phyloP scores from a whole-genome alignment of 2,797 vertebrate species.

The Dendrocincla tyrannina region DNA sequence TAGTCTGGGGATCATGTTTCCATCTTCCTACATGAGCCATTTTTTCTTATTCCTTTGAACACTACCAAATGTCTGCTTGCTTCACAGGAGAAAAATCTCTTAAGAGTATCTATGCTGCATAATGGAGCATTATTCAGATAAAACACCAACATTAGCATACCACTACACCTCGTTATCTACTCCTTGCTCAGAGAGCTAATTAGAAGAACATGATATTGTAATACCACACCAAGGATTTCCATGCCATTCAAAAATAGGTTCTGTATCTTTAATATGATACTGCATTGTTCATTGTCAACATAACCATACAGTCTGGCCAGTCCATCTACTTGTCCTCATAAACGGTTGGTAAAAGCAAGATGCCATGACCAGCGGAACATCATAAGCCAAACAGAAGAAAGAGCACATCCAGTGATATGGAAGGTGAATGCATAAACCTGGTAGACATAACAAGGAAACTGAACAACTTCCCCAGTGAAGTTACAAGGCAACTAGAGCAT shows the following conservation, averaged over 20 bases:
- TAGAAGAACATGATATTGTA: not conserved
- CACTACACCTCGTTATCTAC: not conserved
- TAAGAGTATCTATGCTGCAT: not conserved
- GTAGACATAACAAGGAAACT: not conserved
- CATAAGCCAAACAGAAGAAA: not conserved
- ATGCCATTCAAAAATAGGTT: not conserved
- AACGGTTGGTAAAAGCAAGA: not conserved
- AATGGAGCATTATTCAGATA: not conserved
- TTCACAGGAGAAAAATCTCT: not conserved
- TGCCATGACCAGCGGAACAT: not conserved
- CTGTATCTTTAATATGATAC: not conserved
- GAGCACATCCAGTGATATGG: fast-evolving
- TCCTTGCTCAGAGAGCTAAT: not conserved
- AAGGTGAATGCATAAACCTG: not conserved
- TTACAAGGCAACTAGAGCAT: not conserved
- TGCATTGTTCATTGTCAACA: not conserved
- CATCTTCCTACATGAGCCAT: not conserved
- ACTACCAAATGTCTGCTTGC: not conserved
- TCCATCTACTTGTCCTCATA: not conserved
- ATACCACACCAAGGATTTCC: not conserved
- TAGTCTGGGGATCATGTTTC: not conserved
- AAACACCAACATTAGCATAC: not conserved
- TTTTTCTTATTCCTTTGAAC: not conserved
- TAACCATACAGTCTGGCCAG: not conserved
- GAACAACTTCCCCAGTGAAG: not conserved